These are phyloP conservation scores for Corythornis vintsioides DNA, from an alignment of 2,113 vertebrate species.

Conservation along the genomic window DNA sequence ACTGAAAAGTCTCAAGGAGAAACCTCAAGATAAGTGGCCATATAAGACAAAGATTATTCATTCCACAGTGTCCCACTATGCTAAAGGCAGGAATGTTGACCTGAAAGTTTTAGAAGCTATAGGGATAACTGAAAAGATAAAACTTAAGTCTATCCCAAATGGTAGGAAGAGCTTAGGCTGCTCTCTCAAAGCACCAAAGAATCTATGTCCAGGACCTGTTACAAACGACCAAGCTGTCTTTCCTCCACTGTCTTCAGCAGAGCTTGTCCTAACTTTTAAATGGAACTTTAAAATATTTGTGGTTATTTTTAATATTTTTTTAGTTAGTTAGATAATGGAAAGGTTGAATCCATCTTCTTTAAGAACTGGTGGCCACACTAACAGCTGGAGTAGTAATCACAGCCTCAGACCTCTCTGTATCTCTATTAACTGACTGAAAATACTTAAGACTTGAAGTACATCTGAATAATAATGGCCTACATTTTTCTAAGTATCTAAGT, in stretches of 20 bases:
- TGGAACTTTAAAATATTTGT: background rate
- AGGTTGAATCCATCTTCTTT: background rate
- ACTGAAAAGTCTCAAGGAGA: background rate
- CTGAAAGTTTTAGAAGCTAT: background rate
- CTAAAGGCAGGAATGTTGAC: background rate
- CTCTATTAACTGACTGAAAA: background rate
- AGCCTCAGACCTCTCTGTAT: background rate
- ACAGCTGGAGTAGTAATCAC: background rate
- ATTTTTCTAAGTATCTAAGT: conserved; percentile 29
- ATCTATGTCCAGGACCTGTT: background rate
- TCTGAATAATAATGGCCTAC: conserved; percentile 25
- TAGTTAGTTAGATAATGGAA: background rate
- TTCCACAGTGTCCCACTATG: background rate
- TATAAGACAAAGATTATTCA: background rate
- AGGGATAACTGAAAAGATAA: background rate
- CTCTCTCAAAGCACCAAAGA: background rate
- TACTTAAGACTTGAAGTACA: background rate
- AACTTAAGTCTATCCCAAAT: background rate
- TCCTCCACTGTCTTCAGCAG: background rate
- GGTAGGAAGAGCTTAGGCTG: background rate
- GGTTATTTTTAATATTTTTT: background rate
- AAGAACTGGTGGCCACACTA: background rate
- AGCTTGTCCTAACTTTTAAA: background rate
- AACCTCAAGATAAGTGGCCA: background rate
- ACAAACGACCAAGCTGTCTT: background rate